Base-by-base conservation (phyloP, 2,888 invertebrate genomes). In the Microplitis deprimator region DNA sequence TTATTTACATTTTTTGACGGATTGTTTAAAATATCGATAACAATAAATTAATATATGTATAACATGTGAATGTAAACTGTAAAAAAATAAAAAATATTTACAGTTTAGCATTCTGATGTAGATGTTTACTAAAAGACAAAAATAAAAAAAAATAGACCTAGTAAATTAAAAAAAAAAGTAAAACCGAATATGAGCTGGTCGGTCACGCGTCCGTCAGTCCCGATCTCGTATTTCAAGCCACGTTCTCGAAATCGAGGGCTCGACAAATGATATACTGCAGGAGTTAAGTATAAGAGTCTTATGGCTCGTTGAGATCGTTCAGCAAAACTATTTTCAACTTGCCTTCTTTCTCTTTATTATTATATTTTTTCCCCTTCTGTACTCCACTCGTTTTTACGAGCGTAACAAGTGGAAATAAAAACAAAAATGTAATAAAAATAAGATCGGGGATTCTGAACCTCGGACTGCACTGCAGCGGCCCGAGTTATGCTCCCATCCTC, bases 271-370 rank as follows among this genome's bases (percentile, higher is more conserved):
- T 79, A 78, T 78, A 75, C 73, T 39, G 62, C 75, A 77, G 50
- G 50, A 50, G 50, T 50, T 50, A 50, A 29, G 29, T 4, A 29
- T 29, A 29, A 50, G 76, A 78, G 73, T 73, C 73, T 76, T 61
- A 73, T 75, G 73, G 68, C 74, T 74, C 72, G 75, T 78, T 78
- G 76, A 79, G 79, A 81, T 75, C 62, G 69, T 62, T 77, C 67
- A 73, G 50, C 77, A 65, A 76, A 50, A 50, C 50, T 50, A 50
- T 50, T 71, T 68, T 75, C 64, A 59, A 76, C 59, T 29, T 40
- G 39, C 64, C 69, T 16, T 70, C 59, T 59, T 17, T 16, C 17
- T 50, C 50, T 50, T 39, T 39, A 69, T 50, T 50, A 50, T 50
- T 50, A 8, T 50, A 50, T 50, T 50, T 65, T 65, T 38, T 65